phyloP scores from a whole-genome alignment of 2,888 invertebrate species.

The Cantharis flavilabris region DNA sequence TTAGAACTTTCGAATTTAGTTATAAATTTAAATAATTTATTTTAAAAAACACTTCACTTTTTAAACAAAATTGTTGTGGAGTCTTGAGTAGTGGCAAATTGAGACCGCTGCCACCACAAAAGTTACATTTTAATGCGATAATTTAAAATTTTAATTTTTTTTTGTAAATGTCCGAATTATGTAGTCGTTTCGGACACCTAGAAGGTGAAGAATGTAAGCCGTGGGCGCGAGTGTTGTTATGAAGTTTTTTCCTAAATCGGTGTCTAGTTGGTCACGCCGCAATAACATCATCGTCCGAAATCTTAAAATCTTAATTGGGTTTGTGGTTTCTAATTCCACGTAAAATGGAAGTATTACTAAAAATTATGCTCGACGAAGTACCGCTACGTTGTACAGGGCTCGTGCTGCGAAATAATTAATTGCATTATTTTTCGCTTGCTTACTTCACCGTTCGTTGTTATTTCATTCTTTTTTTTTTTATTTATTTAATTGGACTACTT shows the following conservation, averaged over 20 bases:
- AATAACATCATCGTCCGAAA: conserved; percentile 17
- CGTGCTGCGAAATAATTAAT: conserved; percentile 13
- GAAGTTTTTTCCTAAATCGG: conserved; percentile 10
- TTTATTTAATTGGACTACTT: neutral
- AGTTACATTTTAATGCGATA: neutral
- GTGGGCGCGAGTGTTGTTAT: conserved; percentile 12
- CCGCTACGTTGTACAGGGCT: conserved; percentile 7
- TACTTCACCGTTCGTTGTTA: neutral
- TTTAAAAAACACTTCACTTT: too few relatives aligned
- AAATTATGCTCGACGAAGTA: conserved; percentile 13
- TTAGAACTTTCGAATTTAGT: too few relatives aligned
- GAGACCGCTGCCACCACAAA: neutral
- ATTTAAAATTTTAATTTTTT: neutral
- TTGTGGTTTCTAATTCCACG: conserved; percentile 19
- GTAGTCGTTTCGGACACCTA: neutral
- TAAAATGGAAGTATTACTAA: conserved; percentile 12
- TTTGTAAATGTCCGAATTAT: neutral
- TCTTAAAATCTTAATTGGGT: conserved; percentile 18
- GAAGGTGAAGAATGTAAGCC: conserved; percentile 3
- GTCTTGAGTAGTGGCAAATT: neutral
- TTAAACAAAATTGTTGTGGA: neutral
- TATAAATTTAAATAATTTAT: too few relatives aligned
- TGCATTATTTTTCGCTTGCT: conserved; percentile 8
- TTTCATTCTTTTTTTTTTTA: neutral
- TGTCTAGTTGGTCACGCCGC: conserved; percentile 24